Base-by-base conservation (phyloP, 2,113 vertebrate genomes). In the Toxotes jaculatrix region DNA sequence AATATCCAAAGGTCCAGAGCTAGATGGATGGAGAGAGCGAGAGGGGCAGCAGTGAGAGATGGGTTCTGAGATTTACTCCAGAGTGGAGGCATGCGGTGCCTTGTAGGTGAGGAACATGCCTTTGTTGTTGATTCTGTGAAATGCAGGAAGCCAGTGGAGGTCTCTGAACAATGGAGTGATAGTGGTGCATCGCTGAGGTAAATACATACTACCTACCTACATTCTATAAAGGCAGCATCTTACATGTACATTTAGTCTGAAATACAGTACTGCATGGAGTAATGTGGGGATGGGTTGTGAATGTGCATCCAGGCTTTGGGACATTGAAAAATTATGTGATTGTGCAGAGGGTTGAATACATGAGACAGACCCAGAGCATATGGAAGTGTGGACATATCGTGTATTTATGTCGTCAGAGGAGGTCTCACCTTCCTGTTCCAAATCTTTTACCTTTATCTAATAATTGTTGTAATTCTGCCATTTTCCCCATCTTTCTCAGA, bases 21-120 rank as follows among this genome's bases (percentile, higher is more conserved):
- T 12, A 27, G 66, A 77, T 13, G 64, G 79, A 83, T 76, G 72
- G 59, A 66, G 51, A 51, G 42, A 63, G 74, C 1, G 47, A 62
- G 57, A 65, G 67, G 56, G 27, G 75, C 53, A 27, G 62, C 53
- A 51, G 63, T 31, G 74, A 82, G 78, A 88, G 72, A 86, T 51
- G 75, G 80, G 66, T 63, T 74, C 62, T 79, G 32, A 85, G 89
- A 82, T 79, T 70, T 42, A 79, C 65, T 69, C 17, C 47, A 36
- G 73, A 89, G 79, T 72, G 76, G 72, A 86, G 76, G 57, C 81
- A 78, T 66, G 83, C 62, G 1, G 85, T 9, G 83, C 79, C 21
- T 34, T n/a, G 60, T 51, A 63, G 88, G 82, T 79, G 74, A 68
- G 34, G 83, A 81, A 57, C 38, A 61, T 8, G 63, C 66, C 78